Base-by-base conservation (phyloP, 2,797 vertebrate species). In the Leptoclinus maculatus region DNA sequence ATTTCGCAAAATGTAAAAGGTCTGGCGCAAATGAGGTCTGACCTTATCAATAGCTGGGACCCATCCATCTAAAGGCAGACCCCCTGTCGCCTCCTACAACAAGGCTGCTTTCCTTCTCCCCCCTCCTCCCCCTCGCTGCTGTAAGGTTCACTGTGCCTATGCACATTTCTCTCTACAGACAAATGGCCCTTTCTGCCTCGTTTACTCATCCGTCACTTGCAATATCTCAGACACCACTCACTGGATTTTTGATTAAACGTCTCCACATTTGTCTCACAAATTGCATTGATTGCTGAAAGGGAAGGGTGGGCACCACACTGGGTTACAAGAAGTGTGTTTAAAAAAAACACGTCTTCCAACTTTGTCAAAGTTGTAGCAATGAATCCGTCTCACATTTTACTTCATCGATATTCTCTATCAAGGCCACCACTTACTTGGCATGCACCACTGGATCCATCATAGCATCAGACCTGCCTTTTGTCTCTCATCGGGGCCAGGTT, bases 31-130 rank as follows among this genome's bases (percentile, higher is more conserved):
- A 97, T 97, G 93, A 93, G 95, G 95, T 93, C 91, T 67, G 93
- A 96, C 96, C 97, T 97, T 97, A 96, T 97, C 95, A 96, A 94
- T 96, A 94, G 92, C 87, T 86, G 88, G 86, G 93, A 91, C 94
- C 94, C 95, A 96, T 97, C 96, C 95, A 94, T 97, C 96, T 96
- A 92, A 88, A 91, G 73, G 89, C 86, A 84, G 76, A 91, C 90
- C 92, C 92, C 87, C 84, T 87, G 90, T 90, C 86, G 72, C 56
- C 85, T 83, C 39, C 60, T 83, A 87, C 89, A 58, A 87, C 89
- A 93, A 71, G 75, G 85, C 84, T 73, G 76, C 82, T 93, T 88
- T 69, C 84, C 59, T 62, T 58, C 43, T 38, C 13, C 62, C 62
- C 62, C 36, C 47, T 2, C 49, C n/a, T 5, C 47, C 74, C 16